Evolutionary conservation across 2,888 invertebrate species (phyloP).

Genomic region (Mactromeris polynyma): DNA sequence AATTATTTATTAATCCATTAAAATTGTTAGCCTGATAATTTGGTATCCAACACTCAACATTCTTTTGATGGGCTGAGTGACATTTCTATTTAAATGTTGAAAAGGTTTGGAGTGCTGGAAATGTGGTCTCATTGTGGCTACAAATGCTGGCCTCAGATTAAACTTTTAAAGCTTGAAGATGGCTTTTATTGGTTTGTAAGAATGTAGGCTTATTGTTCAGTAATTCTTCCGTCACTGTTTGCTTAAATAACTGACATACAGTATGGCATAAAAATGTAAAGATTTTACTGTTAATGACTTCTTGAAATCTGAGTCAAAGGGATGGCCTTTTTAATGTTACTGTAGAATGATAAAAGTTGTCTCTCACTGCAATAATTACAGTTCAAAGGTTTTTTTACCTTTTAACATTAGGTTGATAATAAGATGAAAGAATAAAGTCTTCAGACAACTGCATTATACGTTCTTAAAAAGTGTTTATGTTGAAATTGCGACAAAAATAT

Average conservation of each 20-base stretch:
- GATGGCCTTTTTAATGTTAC: neutral
- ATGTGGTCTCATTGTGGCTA: neutral
- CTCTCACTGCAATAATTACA: neutral
- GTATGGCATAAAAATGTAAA: too few relatives aligned
- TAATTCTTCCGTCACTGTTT: neutral
- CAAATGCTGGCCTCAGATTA: neutral
- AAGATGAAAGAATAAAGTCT: neutral
- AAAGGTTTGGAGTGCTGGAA: neutral
- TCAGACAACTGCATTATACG: neutral
- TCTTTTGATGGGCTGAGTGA: neutral
- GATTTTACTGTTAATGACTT: too few relatives aligned
- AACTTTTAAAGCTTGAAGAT: neutral
- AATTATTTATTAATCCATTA: neutral
- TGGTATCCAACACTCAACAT: neutral
- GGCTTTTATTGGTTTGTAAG: neutral
- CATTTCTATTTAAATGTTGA: neutral
- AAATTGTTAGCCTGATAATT: neutral
- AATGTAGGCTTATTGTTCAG: neutral
- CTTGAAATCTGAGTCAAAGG: neutral
- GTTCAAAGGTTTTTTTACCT: neutral
- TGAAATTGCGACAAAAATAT: neutral
- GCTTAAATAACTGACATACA: neutral
- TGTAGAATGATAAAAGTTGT: neutral
- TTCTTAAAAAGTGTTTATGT: neutral
- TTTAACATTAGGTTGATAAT: neutral